Evolutionary conservation across 1,140 invertebrate species (phyloP).

Genomic region (Cyclina sinensis): DNA sequence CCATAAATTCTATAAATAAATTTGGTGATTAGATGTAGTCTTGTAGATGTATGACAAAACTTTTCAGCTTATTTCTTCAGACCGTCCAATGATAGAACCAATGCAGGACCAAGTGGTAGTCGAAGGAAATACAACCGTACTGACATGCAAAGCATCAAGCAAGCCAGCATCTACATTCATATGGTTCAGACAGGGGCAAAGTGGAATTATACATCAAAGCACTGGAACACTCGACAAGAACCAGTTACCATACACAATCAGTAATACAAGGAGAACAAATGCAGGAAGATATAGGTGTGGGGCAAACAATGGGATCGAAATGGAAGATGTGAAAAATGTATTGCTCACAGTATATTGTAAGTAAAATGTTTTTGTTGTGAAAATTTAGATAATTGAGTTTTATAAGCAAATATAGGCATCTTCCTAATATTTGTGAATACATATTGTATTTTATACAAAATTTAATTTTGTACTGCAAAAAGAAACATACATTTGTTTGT

Average conservation of each 20-base stretch:
- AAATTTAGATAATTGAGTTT: no score
- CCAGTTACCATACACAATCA: background rate
- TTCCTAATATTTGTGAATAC: no score
- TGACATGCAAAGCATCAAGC: background rate
- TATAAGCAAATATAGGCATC: no score
- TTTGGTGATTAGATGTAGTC: no score
- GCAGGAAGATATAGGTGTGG: background rate
- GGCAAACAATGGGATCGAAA: background rate
- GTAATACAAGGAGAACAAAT: background rate
- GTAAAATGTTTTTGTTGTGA: background rate
- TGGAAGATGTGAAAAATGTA: background rate
- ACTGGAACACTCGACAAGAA: background rate
- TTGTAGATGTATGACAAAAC: no score
- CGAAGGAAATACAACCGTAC: background rate
- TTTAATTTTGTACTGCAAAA: no score
- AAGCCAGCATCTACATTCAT: slow-evolving; percentile 5
- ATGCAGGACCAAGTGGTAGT: background rate
- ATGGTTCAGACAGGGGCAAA: background rate
- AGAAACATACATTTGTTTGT: no score
- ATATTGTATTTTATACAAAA: no score
- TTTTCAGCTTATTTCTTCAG: no score
- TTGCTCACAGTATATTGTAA: background rate
- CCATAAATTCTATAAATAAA: no score
- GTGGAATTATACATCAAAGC: background rate
- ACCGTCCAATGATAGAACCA: background rate